Evolutionary conservation across 2,888 invertebrate genomes (phyloP), one percentile per base, ranked within the genome.

Genomic region (Tupiocoris notatus): DNA sequence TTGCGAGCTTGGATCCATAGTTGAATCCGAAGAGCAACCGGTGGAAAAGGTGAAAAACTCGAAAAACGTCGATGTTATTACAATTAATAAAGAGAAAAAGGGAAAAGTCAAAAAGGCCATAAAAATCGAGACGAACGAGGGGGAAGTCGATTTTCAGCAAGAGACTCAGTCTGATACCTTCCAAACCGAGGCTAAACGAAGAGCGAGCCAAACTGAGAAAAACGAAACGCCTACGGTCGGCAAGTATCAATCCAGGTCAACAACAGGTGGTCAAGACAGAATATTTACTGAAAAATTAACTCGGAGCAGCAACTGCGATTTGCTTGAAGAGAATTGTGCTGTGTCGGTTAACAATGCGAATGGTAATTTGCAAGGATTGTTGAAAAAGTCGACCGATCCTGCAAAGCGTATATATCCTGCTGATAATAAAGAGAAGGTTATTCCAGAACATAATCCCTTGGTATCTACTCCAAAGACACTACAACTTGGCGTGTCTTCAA

Each of bases 201-300:
- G 25, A 25, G 25, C 65, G 0, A 39, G 16, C 6, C 39, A 65
- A 65, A 24, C 65, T 3, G 0, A 17, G 25, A 65, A 39, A 3
- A 39, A 39, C 3, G 39, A 39, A 12, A 39, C n/a, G n/a, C 0
- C n/a, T 7, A 6, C 23, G 6, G 62, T 6, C 16, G 63, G 25
- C 25, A 25, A 6, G 12, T 65, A 25, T 65, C 65, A 24, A 12
- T 25, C 9, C 65, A 65, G 65, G 39, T 24, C 65, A 39, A 65
- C 65, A 39, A 65, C 65, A 65, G 65, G 6, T 65, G 65, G 65
- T 6, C 12, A 65, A 65, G 39, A 39, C 12, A 39, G 39, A 7
- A 39, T 12, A 12, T 12, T 39, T 7, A 12, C 12, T 39, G 39
- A 12, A 39, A 39, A 39, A 12, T 39, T 39, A 12, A 7, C 39